Conservation (phyloP, 1,140 invertebrate species). For the Bombyx mori region ASM3026992v2 NC_085127.1:1242001-1242500, state of each 20-base stretch:
- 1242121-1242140: too few species aligned
- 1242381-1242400: slow-evolving; percentile 7
- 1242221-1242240: slow-evolving; percentile 13
- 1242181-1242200: slow-evolving; percentile 14
- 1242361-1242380: too few species aligned
- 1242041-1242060: slow-evolving; percentile 20
- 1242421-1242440: too few species aligned
- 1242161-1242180: slow-evolving; percentile 23
- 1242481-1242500: too few species aligned
- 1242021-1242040: slow-evolving; percentile 25
- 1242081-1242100: slow-evolving; percentile 24
- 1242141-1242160: slow-evolving; percentile 16
- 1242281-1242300: too few species aligned
- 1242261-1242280: too few species aligned
- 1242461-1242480: too few species aligned
- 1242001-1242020: slow-evolving; percentile 22
- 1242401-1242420: too few species aligned
- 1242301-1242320: too few species aligned
- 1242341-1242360: too few species aligned
- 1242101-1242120: too few species aligned
- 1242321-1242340: too few species aligned
- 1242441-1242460: slow-evolving; percentile 21
- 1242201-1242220: slow-evolving; percentile 19
- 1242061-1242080: slow-evolving; percentile 21
- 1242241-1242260: slow-evolving; percentile 9